Conservation (phyloP, 2,113 vertebrate species). For the Bubo blakistoni region DNA sequence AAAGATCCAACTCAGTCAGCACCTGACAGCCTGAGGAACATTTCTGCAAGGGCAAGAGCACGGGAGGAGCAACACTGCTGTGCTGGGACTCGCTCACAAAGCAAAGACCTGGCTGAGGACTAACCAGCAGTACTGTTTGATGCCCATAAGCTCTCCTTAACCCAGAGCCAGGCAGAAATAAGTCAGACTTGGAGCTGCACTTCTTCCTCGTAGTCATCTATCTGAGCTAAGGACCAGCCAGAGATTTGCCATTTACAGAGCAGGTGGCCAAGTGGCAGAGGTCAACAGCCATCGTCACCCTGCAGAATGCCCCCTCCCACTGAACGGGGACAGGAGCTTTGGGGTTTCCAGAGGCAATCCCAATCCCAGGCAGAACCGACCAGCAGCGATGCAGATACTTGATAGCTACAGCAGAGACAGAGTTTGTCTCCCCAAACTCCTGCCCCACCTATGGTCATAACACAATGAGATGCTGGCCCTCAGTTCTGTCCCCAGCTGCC, state of each 20-base stretch:
- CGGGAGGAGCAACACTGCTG: not conserved
- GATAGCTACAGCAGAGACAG: not conserved
- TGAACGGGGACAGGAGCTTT: not conserved
- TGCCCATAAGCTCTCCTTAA: not conserved
- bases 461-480: not conserved
- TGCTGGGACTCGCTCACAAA: not conserved
- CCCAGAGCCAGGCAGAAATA: not conserved
- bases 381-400: accelerated
- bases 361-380: not conserved
- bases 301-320: not conserved
- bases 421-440: not conserved
- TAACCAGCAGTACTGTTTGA: not conserved
- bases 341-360: not conserved
- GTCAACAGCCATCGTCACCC: not conserved
- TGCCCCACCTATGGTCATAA: not conserved
- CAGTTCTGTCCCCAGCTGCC: not conserved
- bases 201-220: not conserved
- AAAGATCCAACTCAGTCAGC: not conserved
- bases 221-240: not conserved
- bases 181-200: not conserved
- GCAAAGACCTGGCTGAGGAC: not conserved
- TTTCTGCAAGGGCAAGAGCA: not conserved
- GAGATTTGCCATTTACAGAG: not conserved
- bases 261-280: not conserved
- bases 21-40: not conserved